Conservation (phyloP, 2,113 vertebrate species). For the Calcarius ornatus region DNA sequence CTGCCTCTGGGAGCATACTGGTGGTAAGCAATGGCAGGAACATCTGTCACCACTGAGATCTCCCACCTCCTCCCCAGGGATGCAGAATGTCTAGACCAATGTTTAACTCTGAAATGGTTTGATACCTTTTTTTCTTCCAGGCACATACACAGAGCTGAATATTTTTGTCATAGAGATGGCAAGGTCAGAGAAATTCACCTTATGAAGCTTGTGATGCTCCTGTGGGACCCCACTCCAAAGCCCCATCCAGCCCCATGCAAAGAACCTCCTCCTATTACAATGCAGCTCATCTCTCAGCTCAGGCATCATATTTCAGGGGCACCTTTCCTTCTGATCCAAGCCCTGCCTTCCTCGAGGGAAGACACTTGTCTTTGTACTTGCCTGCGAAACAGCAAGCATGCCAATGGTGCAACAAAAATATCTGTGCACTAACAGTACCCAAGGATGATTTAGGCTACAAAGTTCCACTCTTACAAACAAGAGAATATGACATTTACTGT, state of each 20-base stretch:
- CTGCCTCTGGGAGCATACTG: background rate
- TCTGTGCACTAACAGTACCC: background rate
- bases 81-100: background rate
- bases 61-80: background rate
- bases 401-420: background rate
- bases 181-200: constrained; percentile 32
- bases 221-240: background rate
- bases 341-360: background rate
- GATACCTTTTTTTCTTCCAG: background rate
- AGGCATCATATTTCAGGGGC: background rate
- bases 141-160: background rate
- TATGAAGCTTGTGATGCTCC: background rate
- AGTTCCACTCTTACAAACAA: background rate
- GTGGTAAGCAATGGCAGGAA: background rate
- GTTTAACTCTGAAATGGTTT: background rate
- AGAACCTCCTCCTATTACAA: background rate
- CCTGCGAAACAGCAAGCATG: background rate
- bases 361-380: background rate
- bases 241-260: background rate
- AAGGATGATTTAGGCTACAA: background rate
- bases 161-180: background rate
- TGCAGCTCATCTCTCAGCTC: constrained; percentile 6
- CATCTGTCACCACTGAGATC: background rate
- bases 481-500: background rate
- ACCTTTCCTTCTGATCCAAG: background rate